Evolutionary conservation across 2,888 invertebrate species (phyloP).

Genomic region (Eupithecia abbreviata): DNA sequence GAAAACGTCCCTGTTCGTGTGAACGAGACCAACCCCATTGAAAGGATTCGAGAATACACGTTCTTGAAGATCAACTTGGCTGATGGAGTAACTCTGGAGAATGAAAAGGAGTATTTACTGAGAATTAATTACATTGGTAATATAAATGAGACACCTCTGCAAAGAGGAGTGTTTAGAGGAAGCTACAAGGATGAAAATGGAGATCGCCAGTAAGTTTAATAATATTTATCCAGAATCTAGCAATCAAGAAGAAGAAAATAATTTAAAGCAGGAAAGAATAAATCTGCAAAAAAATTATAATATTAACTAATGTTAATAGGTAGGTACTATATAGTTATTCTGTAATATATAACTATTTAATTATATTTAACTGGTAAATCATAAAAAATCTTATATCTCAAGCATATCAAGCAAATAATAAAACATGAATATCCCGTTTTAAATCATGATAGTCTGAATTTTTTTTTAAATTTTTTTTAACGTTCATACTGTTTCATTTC

Average conservation of each 20-base stretch:
- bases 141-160: constrained; percentile 76
- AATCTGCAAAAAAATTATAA: background rate
- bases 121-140: constrained; percentile 68
- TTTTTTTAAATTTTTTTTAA: too few species aligned
- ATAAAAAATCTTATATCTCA: background rate
- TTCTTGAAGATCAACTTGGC: constrained; percentile 68
- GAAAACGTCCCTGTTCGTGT: constrained; percentile 49
- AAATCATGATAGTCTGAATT: too few species aligned
- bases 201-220: constrained; percentile 61
- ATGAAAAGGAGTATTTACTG: constrained; percentile 56
- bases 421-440: too few species aligned
- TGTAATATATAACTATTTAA: too few species aligned
- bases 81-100: constrained; percentile 55
- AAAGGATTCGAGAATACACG: constrained; percentile 61
- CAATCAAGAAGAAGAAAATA: background rate
- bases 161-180: constrained; percentile 76
- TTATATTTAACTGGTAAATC: too few species aligned
- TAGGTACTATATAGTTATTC: too few species aligned
- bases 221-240: background rate
- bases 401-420: background rate
- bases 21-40: constrained; percentile 51
- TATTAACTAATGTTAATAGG: background rate
- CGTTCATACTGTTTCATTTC: too few species aligned
- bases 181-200: constrained; percentile 63
- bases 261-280: background rate